Conservation (phyloP, 1,140 invertebrate species). For the Drosophila nigromelanica region DNA sequence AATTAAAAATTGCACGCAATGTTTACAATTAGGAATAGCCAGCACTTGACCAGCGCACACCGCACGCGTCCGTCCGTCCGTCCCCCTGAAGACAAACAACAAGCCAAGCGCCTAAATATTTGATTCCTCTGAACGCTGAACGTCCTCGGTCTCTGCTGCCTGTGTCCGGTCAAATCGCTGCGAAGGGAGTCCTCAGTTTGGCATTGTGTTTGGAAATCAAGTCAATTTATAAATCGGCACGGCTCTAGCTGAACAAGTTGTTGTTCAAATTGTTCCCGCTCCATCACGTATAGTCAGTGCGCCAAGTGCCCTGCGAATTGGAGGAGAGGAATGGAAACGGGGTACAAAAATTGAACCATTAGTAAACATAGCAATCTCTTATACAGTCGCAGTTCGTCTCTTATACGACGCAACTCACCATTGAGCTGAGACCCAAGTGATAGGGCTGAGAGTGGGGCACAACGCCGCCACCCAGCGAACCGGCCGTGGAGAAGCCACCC, state of each 20-base stretch:
- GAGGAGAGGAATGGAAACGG: conserved; percentile 25
- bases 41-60: conserved; percentile 45
- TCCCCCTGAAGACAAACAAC: neutral
- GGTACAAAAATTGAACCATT: conserved; percentile 25
- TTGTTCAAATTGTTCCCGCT: conserved; percentile 84
- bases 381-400: conserved; percentile 6
- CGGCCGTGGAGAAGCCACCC: conserved; percentile 82
- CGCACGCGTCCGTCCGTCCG: neutral
- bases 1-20: conserved; percentile 83
- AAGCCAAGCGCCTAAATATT: neutral
- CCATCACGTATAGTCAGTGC: conserved; percentile 84
- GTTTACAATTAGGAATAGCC: conserved; percentile 81
- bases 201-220: conserved; percentile 68
- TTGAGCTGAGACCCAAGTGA: conserved; percentile 82
- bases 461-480: conserved; percentile 80
- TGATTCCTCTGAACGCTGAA: too few species aligned
- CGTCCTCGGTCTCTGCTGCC: too few species aligned
- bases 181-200: conserved; percentile 74
- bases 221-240: conserved; percentile 40
- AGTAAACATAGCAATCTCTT: conserved; percentile 28
- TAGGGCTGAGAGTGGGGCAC: conserved; percentile 84
- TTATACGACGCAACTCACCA: conserved; percentile 70
- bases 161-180: conserved; percentile 25
- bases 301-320: conserved; percentile 77
- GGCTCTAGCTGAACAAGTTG: conserved; percentile 82